phyloP scores from a whole-genome alignment of 2,888 invertebrate species.

The Apodemia hepburni region DNA sequence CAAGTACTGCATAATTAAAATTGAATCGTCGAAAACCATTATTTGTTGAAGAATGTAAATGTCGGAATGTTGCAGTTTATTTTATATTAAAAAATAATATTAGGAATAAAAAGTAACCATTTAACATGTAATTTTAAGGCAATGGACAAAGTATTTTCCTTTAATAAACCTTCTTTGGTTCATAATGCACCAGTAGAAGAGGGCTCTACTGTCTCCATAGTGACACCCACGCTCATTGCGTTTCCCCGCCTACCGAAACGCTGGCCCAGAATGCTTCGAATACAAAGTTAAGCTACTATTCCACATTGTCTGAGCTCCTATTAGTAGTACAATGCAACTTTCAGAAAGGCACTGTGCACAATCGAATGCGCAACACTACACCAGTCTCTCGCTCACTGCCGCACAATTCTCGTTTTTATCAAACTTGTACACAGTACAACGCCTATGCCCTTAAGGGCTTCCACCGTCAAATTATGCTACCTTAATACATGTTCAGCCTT shows the following conservation, averaged over 20 bases:
- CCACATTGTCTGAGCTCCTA: conserved; percentile 67
- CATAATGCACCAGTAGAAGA: conserved; percentile 50
- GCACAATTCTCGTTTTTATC: conserved; percentile 30
- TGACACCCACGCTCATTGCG: conserved; percentile 63
- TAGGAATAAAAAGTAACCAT: not conserved
- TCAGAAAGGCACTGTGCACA: conserved; percentile 77
- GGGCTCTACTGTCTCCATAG: conserved; percentile 65
- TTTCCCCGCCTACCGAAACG: conserved; percentile 57
- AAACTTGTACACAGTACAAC: conserved; percentile 31
- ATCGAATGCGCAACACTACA: conserved; percentile 39
- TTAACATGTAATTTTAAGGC: not conserved
- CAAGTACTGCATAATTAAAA: not conserved
- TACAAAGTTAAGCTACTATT: conserved; percentile 49
- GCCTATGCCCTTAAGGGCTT: conserved; percentile 36
- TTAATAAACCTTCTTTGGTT: conserved; percentile 42
- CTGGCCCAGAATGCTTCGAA: conserved; percentile 50
- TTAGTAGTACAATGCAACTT: conserved; percentile 82
- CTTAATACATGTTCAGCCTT: conserved; percentile 76
- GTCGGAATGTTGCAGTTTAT: too few relatives aligned
- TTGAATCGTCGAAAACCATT: not conserved
- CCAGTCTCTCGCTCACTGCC: conserved; percentile 27
- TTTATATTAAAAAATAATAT: too few relatives aligned
- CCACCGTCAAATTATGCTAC: conserved; percentile 53
- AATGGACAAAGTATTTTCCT: not conserved
- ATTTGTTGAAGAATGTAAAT: not conserved